These are phyloP conservation scores for Ceratina australensis DNA, from an alignment of 1,140 invertebrate genomes.

Conservation along the genomic window DNA sequence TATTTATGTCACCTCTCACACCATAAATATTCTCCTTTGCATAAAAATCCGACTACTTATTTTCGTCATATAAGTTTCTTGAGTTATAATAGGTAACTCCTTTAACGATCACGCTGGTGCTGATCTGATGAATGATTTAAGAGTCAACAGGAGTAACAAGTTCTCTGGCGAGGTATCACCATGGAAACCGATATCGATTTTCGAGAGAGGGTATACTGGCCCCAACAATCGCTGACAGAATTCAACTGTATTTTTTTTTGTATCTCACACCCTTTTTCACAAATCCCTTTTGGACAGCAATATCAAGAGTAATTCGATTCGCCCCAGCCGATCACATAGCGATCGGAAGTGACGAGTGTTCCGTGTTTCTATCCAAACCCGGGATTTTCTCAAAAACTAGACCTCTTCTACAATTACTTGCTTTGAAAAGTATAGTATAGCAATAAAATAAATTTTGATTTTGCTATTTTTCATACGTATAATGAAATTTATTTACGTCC, in stretches of 20 bases:
- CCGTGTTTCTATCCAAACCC: conserved; percentile 7
- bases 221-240: conserved; percentile 54
- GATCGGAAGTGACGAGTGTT: conserved; percentile 6
- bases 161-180: conserved; percentile 71
- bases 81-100: background rate
- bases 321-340: conserved; percentile 45
- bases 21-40: no score
- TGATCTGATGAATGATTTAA: conserved; percentile 70
- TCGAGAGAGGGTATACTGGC: conserved; percentile 59
- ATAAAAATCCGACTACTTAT: no score
- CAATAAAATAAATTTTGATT: no score
- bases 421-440: no score
- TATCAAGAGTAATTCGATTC: conserved; percentile 54
- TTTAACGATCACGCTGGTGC: conserved; percentile 48
- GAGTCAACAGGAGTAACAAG: conserved; percentile 72
- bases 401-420: no score
- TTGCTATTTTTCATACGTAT: no score
- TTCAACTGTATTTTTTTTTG: conserved; percentile 59
- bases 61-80: no score
- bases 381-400: background rate
- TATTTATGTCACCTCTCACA: no score
- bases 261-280: conserved; percentile 42
- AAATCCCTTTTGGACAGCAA: conserved; percentile 47
- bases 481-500: no score
- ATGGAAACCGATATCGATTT: conserved; percentile 78